A percentile compares a stretch with the other conserved stretches of the same genome.
phyloP scores from a whole-genome alignment of 1,140 invertebrate genomes.

The Drosophila punjabiensis region DNA sequence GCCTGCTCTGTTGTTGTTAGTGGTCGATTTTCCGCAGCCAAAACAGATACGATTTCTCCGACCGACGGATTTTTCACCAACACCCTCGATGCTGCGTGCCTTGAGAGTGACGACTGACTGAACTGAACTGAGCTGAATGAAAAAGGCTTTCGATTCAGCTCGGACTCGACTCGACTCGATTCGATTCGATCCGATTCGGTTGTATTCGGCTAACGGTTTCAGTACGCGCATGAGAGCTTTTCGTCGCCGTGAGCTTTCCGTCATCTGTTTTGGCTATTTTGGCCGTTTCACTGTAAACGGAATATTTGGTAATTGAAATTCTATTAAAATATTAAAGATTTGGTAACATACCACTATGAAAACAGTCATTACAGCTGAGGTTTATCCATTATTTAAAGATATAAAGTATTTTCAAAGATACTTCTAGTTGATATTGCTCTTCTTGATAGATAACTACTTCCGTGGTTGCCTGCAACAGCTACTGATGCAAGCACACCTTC shows the following conservation, averaged over 20 bases:
- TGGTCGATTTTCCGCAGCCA: constrained; percentile 24
- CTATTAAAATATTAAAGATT: neutral
- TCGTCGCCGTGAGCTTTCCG: constrained; percentile 24
- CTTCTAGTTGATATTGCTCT: neutral
- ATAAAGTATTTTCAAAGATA: neutral
- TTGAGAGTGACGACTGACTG: constrained; percentile 67
- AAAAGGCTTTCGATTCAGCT: constrained; percentile 60
- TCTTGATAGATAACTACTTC: neutral
- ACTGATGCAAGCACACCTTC: neutral
- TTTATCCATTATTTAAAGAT: neutral
- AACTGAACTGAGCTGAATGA: constrained; percentile 32
- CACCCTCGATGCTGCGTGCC: constrained; percentile 62
- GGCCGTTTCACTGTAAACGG: constrained; percentile 8
- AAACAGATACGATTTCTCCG: constrained; percentile 20
- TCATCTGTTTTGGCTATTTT: constrained; percentile 10
- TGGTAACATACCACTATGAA: neutral
- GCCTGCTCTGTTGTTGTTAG: constrained; percentile 21
- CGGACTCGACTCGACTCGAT: constrained; percentile 3
- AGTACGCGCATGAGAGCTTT: constrained; percentile 66
- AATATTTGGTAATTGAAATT: constrained; percentile 21
- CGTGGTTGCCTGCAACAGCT: neutral
- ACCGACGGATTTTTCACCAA: constrained; percentile 56
- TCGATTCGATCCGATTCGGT: constrained; percentile 29
- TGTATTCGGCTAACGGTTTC: constrained; percentile 71
- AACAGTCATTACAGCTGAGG: neutral